Conservation (phyloP, 2,888 invertebrate genomes). For the Fragum whitleyi region DNA sequence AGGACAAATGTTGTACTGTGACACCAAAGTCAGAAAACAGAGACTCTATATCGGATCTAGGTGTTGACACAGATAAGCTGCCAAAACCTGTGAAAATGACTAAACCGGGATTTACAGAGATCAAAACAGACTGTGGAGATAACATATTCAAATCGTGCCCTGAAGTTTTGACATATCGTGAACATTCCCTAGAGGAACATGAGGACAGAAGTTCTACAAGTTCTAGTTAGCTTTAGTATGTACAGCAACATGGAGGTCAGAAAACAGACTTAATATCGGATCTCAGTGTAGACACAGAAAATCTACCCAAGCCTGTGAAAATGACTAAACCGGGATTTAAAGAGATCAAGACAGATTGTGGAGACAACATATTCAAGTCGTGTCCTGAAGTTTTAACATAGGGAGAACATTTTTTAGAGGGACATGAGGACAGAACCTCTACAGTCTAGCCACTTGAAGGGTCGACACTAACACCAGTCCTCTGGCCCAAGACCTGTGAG, state of each 20-base stretch:
- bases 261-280: conserved; percentile 33
- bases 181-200: conserved; percentile 44
- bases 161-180: not conserved
- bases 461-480: too few relatives aligned
- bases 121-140: not conserved
- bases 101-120: not conserved
- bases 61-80: conserved; percentile 46
- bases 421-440: conserved; percentile 15
- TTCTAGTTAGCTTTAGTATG: not conserved
- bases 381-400: not conserved
- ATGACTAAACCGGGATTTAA: not conserved
- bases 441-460: too few relatives aligned
- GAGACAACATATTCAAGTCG: not conserved
- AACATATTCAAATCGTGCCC: not conserved
- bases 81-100: conserved; percentile 54
- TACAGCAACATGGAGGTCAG: not conserved
- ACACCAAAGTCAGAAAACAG: not conserved
- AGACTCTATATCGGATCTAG: conserved; percentile 38
- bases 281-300: conserved; percentile 44
- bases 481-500: too few relatives aligned
- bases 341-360: not conserved
- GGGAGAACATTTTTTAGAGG: conserved; percentile 41
- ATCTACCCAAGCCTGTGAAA: conserved; percentile 56
- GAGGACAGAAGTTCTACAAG: not conserved
- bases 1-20: not conserved